These are phyloP conservation scores for Orthosia incerta DNA, from an alignment of 2,888 invertebrate genomes.

Conservation along the genomic window DNA sequence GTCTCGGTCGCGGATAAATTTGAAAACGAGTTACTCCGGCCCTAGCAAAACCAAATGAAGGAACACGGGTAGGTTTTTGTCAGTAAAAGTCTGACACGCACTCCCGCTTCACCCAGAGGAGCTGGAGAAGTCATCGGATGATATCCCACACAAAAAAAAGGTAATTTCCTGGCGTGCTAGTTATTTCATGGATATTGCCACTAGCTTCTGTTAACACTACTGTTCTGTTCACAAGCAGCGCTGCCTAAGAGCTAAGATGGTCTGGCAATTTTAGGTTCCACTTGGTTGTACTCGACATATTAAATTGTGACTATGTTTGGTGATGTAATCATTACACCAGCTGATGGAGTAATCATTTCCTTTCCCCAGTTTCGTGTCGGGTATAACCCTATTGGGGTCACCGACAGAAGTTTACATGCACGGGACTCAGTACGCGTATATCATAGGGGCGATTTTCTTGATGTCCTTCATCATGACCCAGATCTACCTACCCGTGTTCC, in stretches of 20 bases:
- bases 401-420: slow-evolving; percentile 96
- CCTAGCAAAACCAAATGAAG: no score
- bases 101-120: no score
- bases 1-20: no score
- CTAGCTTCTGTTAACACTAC: no score
- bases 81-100: no score
- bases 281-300: background rate
- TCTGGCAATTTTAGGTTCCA: background rate
- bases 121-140: no score
- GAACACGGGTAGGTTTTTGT: no score
- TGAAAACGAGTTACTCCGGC: no score
- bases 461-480: slow-evolving; percentile 93
- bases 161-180: no score
- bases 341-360: slow-evolving; percentile 14
- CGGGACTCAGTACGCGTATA: slow-evolving; percentile 94
- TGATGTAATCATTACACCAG: background rate
- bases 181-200: no score
- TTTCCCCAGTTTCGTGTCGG: slow-evolving; percentile 92
- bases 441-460: slow-evolving; percentile 91
- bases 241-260: background rate
- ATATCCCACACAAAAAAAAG: no score
- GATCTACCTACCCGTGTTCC: slow-evolving; percentile 94
- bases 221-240: no score
- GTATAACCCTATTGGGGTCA: slow-evolving; percentile 94
- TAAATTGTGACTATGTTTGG: background rate